phyloP scores from a whole-genome alignment of 2,888 invertebrate species.

The Lochmaea crataegi region DNA sequence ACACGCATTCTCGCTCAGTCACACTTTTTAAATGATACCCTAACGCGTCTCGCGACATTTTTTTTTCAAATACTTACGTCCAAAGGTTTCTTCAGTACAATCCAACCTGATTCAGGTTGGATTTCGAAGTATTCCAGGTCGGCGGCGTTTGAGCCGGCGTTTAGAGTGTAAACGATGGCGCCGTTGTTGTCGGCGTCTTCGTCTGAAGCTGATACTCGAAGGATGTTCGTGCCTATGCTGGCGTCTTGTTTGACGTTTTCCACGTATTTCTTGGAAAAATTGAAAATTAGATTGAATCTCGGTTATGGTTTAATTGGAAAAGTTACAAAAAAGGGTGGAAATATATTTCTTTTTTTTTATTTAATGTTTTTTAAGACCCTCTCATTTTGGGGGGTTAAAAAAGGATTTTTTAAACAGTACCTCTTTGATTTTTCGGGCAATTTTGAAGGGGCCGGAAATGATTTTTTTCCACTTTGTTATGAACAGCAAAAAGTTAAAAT shows the following conservation, averaged over 20 bases:
- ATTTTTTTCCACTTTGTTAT: too few relatives aligned
- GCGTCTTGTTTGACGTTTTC: slow-evolving; percentile 98
- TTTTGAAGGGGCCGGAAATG: too few relatives aligned
- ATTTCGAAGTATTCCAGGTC: slow-evolving; percentile 97
- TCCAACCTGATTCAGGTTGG: slow-evolving; percentile 97
- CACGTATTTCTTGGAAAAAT: slow-evolving; percentile 85
- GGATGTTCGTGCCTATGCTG: slow-evolving; percentile 93
- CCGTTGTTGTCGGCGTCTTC: slow-evolving; percentile 98
- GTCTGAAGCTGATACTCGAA: slow-evolving; percentile 94
- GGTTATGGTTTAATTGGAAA: background rate
- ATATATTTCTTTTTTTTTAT: too few relatives aligned
- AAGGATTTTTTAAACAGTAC: too few relatives aligned
- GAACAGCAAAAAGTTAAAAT: too few relatives aligned
- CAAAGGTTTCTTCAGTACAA: slow-evolving; percentile 92
- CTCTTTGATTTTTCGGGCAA: too few relatives aligned
- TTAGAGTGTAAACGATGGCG: slow-evolving; percentile 91
- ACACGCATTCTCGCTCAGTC: slow-evolving; percentile 26
- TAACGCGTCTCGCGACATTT: slow-evolving; percentile 29
- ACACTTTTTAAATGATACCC: slow-evolving; percentile 26
- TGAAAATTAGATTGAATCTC: background rate
- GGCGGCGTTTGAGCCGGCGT: slow-evolving; percentile 87
- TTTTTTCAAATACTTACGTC: slow-evolving; percentile 85
- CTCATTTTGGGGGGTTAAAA: too few relatives aligned
- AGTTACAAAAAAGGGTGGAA: background rate
- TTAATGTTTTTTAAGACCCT: too few relatives aligned